A percentile compares a stretch with the other conserved stretches of the same genome.
Conservation (phyloP, 2,888 invertebrate genomes). For the Galeopsomyia nigrocyanea region DNA sequence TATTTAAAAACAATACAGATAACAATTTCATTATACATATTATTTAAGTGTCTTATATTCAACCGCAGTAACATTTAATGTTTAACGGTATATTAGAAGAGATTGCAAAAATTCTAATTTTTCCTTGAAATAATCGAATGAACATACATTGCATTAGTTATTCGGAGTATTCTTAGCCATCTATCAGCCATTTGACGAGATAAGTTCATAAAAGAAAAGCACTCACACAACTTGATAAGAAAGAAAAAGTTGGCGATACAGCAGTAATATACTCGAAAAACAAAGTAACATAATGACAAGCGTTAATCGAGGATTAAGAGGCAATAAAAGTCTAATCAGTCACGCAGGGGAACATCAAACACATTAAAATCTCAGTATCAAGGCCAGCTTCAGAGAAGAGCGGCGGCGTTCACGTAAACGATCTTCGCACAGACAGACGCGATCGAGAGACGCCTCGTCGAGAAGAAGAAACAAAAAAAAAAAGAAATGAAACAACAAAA, state of each 20-base stretch:
- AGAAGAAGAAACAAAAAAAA: constrained; percentile 4
- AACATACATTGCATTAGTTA: too few species aligned
- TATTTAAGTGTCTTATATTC: too few species aligned
- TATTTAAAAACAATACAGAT: too few species aligned
- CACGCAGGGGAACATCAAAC: constrained; percentile 41
- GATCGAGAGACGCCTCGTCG: not conserved
- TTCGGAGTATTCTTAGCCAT: too few species aligned
- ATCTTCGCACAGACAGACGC: not conserved
- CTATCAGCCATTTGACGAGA: too few species aligned
- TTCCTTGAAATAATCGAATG: too few species aligned
- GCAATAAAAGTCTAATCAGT: constrained; percentile 45
- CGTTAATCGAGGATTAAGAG: constrained; percentile 35
- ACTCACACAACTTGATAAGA: constrained; percentile 7
- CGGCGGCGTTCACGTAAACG: constrained; percentile 1
- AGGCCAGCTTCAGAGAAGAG: constrained; percentile 36
- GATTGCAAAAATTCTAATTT: too few species aligned
- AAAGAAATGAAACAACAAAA: not conserved
- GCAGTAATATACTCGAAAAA: not conserved
- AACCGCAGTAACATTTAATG: too few species aligned
- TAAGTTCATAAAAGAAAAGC: not conserved
- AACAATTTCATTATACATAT: too few species aligned
- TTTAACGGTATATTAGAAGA: too few species aligned
- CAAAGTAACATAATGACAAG: not conserved
- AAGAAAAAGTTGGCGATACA: not conserved
- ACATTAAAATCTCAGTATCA: constrained; percentile 32